Base-by-base conservation (phyloP, 2,888 invertebrate species). In the Diplazon laetatorius region DNA sequence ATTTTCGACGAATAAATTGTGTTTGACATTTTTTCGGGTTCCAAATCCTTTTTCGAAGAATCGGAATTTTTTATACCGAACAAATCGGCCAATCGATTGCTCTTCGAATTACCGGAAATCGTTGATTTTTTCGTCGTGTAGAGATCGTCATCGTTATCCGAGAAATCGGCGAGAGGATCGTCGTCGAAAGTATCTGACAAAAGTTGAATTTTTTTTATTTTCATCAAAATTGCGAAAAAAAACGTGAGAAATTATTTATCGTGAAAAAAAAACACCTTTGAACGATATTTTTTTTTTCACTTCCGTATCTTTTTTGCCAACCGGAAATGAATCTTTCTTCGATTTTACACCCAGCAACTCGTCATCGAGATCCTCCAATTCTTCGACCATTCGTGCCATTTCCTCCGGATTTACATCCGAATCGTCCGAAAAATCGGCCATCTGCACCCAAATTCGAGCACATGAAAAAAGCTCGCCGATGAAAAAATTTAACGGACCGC, bases 301-400 rank as follows among this genome's bases (percentile, higher is more conserved):
- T 55, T 84, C 85, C 20, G 76, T 76, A n/a, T 14, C 50, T 42
- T 68, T 74, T 30, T 77, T 74, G 42, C n/a, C 20, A 2, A 12
- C 76, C n/a, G 68, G 46, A 52, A 70, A 55, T 46, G 80, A 63
- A 46, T 82, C 81, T 55, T 77, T 62, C 63, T 80, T 84, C 37
- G 79, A 75, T 8, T 77, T 76, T 52, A 82, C 82, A 57, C 81
- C 82, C 50, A 88, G 82, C 63, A 88, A 80, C 63, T 83, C 82
- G 76, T 84, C 83, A 20, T 89, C 89, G 42, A 88, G 80, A 25
- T 86, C 86, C 22, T 89, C 86, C 66, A 88, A 80, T 42, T 87
- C 84, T 35, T 85, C 86, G 55, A 87, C 79, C 59, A 82, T 80
- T 42, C 80, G 78, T 4, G 78, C 72, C 68, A 85, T 76, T 48